Percentiles rank a stretch among this genome's conserved stretches.
Evolutionary conservation across 2,797 vertebrate species (phyloP).

Genomic region (Hydrocynus forskahlii): DNA sequence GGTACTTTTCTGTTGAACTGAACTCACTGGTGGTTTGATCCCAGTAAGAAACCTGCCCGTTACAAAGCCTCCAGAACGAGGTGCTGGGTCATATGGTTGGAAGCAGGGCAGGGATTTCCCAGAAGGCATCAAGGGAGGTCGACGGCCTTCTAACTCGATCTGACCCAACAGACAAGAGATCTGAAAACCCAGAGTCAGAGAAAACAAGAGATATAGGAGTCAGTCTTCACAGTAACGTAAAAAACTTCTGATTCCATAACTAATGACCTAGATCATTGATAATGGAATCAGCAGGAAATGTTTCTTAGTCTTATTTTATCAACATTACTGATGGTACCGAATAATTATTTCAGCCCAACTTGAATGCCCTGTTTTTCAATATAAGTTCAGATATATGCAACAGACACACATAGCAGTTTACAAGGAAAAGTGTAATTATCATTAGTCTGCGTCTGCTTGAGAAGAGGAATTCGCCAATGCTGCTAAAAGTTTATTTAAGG

Average conservation of each 20-base stretch:
- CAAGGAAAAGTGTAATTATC: neutral
- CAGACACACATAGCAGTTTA: too few relatives aligned
- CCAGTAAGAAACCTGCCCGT: conserved; percentile 96
- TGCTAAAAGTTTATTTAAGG: neutral
- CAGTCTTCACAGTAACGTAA: neutral
- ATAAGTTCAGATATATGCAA: too few relatives aligned
- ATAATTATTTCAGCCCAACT: too few relatives aligned
- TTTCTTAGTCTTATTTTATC: too few relatives aligned
- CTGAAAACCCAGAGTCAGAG: conserved; percentile 65
- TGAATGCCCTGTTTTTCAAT: too few relatives aligned
- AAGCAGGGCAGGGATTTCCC: conserved; percentile 96
- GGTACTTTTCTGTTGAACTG: neutral
- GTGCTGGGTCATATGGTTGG: conserved; percentile 90
- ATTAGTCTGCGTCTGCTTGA: neutral
- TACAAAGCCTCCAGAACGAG: conserved; percentile 92
- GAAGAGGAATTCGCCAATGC: neutral
- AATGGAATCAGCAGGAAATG: too few relatives aligned
- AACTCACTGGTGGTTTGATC: conserved; percentile 89
- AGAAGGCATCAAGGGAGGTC: conserved; percentile 95
- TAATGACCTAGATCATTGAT: too few relatives aligned
- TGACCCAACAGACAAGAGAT: conserved; percentile 97
- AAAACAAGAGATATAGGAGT: neutral
- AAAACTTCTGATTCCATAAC: too few relatives aligned
- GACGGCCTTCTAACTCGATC: conserved; percentile 96
- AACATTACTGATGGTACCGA: too few relatives aligned